These are phyloP conservation scores for Edolisoma coerulescens DNA, from an alignment of 2,113 vertebrate species.

Conservation along the genomic window DNA sequence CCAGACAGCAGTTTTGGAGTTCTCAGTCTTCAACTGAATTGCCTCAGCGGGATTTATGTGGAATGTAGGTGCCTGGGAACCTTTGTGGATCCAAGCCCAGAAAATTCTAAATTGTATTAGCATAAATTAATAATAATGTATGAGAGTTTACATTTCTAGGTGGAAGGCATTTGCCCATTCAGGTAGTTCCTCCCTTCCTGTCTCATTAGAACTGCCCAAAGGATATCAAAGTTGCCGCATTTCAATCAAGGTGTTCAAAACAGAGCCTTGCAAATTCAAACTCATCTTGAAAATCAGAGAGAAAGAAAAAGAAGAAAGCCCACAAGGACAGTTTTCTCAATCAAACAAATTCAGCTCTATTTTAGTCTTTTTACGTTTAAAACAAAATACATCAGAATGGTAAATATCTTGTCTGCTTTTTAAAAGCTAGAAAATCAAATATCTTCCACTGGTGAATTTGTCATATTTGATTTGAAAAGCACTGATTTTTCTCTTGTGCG, in stretches of 20 bases:
- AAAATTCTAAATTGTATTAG: not conserved
- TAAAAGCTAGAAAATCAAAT: constrained; percentile 34
- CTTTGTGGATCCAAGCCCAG: not conserved
- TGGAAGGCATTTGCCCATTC: not conserved
- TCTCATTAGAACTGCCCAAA: not conserved
- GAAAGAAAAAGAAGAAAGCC: not conserved
- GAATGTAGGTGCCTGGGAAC: not conserved
- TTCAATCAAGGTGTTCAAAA: not conserved
- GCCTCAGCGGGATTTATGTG: not conserved
- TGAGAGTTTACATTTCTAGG: not conserved
- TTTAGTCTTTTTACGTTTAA: not conserved
- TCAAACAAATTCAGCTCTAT: constrained; percentile 26
- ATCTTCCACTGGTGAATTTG: constrained; percentile 37
- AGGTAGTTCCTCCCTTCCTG: not conserved
- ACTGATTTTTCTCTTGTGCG: constrained; percentile 42
- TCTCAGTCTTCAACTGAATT: not conserved
- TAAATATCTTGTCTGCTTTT: constrained; percentile 29
- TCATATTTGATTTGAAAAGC: constrained; percentile 52
- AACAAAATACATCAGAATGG: constrained; percentile 13
- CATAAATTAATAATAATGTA: not conserved
- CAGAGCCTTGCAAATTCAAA: not conserved
- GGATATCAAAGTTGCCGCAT: rapidly evolving
- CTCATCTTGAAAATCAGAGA: not conserved
- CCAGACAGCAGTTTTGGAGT: not conserved
- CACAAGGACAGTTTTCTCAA: constrained; percentile 16